Evolutionary conservation across 2,113 vertebrate genomes (phyloP).

Genomic region (Callocephalon fimbriatum): DNA sequence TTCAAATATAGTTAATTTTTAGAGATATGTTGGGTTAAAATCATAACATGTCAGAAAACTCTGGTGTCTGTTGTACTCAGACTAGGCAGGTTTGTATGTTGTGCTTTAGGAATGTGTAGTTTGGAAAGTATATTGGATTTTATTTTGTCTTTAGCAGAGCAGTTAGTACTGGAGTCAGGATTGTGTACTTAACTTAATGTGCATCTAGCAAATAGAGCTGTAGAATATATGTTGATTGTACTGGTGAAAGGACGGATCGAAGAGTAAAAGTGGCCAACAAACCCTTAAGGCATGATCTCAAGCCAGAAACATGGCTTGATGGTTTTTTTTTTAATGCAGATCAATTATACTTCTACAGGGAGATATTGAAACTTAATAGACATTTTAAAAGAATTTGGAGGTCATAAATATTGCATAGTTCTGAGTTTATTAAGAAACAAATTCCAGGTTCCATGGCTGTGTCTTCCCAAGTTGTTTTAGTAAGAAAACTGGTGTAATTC

Average conservation of each 20-base stretch:
- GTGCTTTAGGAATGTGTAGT: fast-evolving
- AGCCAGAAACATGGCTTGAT: neutral
- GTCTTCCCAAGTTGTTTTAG: neutral
- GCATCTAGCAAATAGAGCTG: neutral
- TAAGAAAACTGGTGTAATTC: neutral
- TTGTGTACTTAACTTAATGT: neutral
- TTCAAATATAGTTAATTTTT: neutral
- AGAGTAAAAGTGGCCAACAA: neutral
- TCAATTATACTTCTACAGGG: neutral
- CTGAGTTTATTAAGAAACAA: neutral
- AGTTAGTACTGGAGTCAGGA: neutral
- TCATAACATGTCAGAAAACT: neutral
- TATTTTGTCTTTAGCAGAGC: neutral
- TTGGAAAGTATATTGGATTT: neutral
- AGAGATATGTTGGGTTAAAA: neutral
- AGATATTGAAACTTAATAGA: neutral
- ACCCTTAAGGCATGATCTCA: neutral
- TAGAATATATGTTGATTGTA: neutral
- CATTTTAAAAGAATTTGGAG: neutral
- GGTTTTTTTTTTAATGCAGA: fast-evolving
- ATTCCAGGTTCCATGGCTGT: neutral
- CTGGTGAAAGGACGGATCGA: neutral
- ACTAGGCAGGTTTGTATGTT: neutral
- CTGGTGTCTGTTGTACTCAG: neutral
- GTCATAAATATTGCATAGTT: neutral